Evolutionary conservation across 2,113 vertebrate genomes (phyloP).

Genomic region (Columba janthina): DNA sequence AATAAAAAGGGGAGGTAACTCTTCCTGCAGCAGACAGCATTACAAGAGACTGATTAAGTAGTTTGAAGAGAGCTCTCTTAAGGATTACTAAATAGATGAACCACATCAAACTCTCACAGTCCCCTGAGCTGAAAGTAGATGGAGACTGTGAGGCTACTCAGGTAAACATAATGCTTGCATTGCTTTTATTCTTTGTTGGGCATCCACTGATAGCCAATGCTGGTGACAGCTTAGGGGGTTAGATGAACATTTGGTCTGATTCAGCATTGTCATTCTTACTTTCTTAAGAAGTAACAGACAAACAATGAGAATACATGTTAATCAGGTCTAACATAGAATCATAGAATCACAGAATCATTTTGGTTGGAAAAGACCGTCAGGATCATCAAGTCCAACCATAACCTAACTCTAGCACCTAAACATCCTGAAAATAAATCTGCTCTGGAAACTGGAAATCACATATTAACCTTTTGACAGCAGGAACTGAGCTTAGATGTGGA

Average conservation of each 20-base stretch:
- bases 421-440: not conserved
- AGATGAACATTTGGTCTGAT: not conserved
- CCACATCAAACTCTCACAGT: not conserved
- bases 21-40: not conserved
- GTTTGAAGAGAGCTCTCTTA: not conserved
- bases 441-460: not conserved
- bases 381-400: too few species aligned
- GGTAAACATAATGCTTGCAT: not conserved
- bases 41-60: not conserved
- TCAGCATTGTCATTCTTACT: not conserved
- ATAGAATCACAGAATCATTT: too few species aligned
- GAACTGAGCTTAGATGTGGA: constrained; percentile 91
- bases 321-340: not conserved
- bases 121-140: not conserved
- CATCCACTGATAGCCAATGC: not conserved
- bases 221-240: not conserved
- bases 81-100: not conserved
- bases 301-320: not conserved
- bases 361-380: too few species aligned
- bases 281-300: not conserved
- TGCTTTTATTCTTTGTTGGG: not conserved
- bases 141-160: not conserved
- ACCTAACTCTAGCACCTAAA: too few species aligned
- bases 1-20: not conserved
- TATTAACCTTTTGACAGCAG: constrained; percentile 87